Base-by-base conservation (phyloP, 1,140 invertebrate species). In the Trissolcus basalis region DNA sequence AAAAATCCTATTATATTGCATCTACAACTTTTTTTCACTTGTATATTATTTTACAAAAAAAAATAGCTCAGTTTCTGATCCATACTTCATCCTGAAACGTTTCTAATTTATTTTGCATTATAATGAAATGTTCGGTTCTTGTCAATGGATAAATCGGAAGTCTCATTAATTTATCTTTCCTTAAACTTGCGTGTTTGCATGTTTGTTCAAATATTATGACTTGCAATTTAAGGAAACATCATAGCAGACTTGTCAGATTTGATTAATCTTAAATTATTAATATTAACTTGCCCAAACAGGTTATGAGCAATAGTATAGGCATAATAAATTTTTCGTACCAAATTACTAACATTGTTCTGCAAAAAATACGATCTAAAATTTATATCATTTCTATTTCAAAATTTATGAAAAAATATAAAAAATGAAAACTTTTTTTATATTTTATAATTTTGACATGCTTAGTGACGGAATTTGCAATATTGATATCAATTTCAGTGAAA, bases 261-360 rank as follows among this genome's bases (percentile, higher is more conserved):
- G 51, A 61, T 70, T 70, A 70, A 70, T 70, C 56, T 44, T 13
- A 39, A 12, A n/a, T 64, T 64, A 64, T 64, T 64, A 64, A 64
- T 54, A 64, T 16, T 54, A 43, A n/a, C 33, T 35, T 41, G 39
- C 27, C 45, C 13, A 14, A 11, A 12, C 53, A 27, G 55, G 59
- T 51, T 69, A n/a, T n/a, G n/a, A n/a, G n/a, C n/a, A n/a, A n/a
- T n/a, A n/a, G n/a, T n/a, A n/a, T n/a, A n/a, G n/a, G n/a, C 56
- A 53, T 69, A 59, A 53, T 45, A 39, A 59, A 59, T 45, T 51
- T 51, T 59, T 16, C 35, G 7, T 53, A 45, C 6, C 32, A 63
- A 54, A 54, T 54, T 54, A 43, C 32, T 0, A 9, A 47, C 32
- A 63, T 63, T 63, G 54, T 47, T 47, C 41, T 45, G 36, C 14